Conservation (phyloP, 2,888 invertebrate genomes). For the Pycnomerus fuliginosus region DNA sequence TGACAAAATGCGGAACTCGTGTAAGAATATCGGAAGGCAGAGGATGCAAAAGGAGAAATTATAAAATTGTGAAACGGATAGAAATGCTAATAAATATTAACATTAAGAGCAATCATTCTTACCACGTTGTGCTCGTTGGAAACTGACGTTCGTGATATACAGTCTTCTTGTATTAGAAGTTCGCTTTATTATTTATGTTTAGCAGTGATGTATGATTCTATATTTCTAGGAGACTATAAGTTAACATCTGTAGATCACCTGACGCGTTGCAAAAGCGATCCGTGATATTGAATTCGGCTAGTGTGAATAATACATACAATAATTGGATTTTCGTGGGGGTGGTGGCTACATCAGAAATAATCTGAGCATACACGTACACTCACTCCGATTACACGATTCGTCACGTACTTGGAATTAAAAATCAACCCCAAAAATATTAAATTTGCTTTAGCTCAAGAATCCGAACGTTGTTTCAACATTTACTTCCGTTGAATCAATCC, state of each 20-base stretch:
- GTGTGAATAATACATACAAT: conserved; percentile 32
- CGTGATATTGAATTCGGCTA: conserved; percentile 30
- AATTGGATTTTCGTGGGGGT: conserved; percentile 29
- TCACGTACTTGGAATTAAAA: conserved; percentile 33
- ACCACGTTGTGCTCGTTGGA: conserved; percentile 5
- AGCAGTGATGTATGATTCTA: conserved; percentile 33
- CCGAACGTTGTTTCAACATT: conserved; percentile 15
- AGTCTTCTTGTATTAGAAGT: conserved; percentile 33
- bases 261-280: conserved; percentile 28
- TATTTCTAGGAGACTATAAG: conserved; percentile 32
- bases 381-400: conserved; percentile 29
- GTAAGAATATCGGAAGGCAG: too few species aligned
- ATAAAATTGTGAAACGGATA: conserved; percentile 10
- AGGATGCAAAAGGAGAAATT: too few species aligned
- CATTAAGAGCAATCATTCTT: conserved; percentile 30
- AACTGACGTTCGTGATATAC: conserved; percentile 30
- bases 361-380: conserved; percentile 29
- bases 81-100: conserved; percentile 30
- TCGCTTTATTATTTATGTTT: conserved; percentile 34
- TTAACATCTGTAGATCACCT: conserved; percentile 33
- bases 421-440: conserved; percentile 26
- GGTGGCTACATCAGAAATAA: conserved; percentile 29
- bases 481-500: conserved; percentile 11
- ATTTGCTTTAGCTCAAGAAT: conserved; percentile 22
- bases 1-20: too few species aligned